These are phyloP conservation scores for Ibycter americanus DNA, from an alignment of 2,797 vertebrate species.

Conservation along the genomic window DNA sequence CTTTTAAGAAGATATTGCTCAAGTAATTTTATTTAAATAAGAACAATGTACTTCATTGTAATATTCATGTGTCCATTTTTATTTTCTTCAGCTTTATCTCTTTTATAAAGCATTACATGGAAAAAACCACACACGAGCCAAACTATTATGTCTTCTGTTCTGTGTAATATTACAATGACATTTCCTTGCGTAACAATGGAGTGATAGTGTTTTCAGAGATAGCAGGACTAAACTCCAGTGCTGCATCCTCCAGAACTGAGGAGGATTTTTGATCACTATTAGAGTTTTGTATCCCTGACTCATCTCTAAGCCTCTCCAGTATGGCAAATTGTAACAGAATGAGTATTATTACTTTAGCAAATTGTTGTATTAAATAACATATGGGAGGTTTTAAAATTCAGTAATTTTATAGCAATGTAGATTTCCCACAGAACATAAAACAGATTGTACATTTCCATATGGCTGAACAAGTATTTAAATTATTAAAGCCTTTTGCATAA, in stretches of 20 bases:
- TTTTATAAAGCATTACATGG: conserved; percentile 20
- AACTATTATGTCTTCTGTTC: not conserved
- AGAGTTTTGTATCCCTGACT: not conserved
- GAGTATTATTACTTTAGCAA: not conserved
- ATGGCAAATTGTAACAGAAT: not conserved
- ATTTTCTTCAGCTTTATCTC: conserved; percentile 8
- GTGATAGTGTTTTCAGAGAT: not conserved
- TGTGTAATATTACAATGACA: not conserved
- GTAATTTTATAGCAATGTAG: not conserved
- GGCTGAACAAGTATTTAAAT: conserved; percentile 39
- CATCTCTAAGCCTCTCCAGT: not conserved
- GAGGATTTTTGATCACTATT: not conserved
- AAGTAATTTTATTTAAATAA: conserved; percentile 35
- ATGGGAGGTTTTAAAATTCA: not conserved
- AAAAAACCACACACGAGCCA: not conserved
- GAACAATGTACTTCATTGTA: not conserved
- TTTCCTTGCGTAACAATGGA: not conserved
- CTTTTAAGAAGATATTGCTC: conserved; percentile 37
- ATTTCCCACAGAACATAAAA: not conserved
- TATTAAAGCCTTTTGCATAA: conserved; percentile 64
- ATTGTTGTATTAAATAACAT: not conserved
- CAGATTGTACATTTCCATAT: not conserved
- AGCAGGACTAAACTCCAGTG: not conserved
- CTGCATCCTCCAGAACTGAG: not conserved
- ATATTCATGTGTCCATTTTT: not conserved